These are phyloP conservation scores for Drosophila multiciliata DNA, from an alignment of 2,888 invertebrate species.

Conservation along the genomic window DNA sequence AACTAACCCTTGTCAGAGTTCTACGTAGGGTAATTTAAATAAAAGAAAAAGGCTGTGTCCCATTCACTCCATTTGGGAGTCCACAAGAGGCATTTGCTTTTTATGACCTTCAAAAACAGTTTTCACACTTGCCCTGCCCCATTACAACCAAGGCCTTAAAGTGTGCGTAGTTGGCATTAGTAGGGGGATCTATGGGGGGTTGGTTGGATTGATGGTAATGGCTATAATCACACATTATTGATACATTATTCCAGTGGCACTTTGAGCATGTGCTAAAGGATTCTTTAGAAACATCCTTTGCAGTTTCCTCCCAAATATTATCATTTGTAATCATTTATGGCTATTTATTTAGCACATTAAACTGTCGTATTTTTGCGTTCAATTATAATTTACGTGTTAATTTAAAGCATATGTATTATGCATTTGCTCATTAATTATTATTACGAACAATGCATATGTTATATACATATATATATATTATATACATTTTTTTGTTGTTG, in stretches of 20 bases:
- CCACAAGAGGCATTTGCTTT: conserved; percentile 30
- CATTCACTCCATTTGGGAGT: conserved; percentile 23
- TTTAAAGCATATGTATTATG: conserved; percentile 53
- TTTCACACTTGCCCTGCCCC: conserved; percentile 25
- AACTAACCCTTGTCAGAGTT: neutral
- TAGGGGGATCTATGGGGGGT: conserved; percentile 6
- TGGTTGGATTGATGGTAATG: conserved; percentile 52
- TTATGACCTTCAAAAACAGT: conserved; percentile 63
- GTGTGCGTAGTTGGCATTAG: neutral
- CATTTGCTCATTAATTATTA: conserved; percentile 49
- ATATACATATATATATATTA: neutral
- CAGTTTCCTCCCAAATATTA: neutral
- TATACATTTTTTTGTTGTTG: neutral
- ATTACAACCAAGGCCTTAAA: conserved; percentile 9
- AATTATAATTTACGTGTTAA: conserved; percentile 40
- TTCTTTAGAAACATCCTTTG: neutral
- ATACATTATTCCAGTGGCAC: conserved; percentile 61
- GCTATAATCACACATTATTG: conserved; percentile 72
- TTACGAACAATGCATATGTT: conserved; percentile 40
- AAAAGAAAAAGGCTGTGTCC: conserved; percentile 32
- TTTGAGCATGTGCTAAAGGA: conserved; percentile 28
- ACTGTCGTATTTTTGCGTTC: neutral
- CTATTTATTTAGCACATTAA: conserved; percentile 16
- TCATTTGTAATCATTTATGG: conserved; percentile 1
- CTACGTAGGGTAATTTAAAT: conserved; percentile 20